Evolutionary conservation across 1,140 invertebrate genomes (phyloP).

Genomic region (Panagrolaimus sp.): DNA sequence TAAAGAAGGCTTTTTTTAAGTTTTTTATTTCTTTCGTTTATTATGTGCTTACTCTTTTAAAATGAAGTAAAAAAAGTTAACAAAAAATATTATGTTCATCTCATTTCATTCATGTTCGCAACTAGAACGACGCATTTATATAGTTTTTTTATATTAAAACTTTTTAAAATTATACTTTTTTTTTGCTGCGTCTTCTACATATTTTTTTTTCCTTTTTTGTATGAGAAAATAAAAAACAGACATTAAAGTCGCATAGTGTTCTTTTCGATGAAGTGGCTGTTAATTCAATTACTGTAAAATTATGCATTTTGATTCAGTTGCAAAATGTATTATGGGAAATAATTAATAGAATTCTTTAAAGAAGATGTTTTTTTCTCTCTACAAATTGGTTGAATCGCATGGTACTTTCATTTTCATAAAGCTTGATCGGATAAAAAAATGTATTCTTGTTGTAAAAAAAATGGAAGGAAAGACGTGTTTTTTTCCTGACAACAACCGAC

Average conservation of each 20-base stretch:
- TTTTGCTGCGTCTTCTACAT: neutral
- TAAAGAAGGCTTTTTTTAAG: neutral
- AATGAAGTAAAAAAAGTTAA: constrained; percentile 13
- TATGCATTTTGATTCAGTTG: too few relatives aligned
- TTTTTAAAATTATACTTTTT: too few relatives aligned
- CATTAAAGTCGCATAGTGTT: neutral
- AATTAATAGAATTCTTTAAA: too few relatives aligned
- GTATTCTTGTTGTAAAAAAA: neutral
- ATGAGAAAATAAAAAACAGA: constrained; percentile 15
- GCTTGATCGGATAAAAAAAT: constrained; percentile 1
- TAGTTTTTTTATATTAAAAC: neutral
- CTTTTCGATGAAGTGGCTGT: neutral
- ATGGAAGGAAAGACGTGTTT: constrained; percentile 10
- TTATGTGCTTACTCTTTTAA: constrained; percentile 2
- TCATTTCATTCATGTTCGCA: constrained; percentile 12
- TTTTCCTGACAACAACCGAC: neutral
- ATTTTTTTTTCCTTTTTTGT: constrained; percentile 1
- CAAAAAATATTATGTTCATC: neutral
- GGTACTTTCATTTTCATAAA: neutral
- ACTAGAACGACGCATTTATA: neutral
- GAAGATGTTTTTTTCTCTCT: too few relatives aligned
- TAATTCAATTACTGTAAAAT: neutral
- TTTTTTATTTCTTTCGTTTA: neutral
- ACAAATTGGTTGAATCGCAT: neutral
- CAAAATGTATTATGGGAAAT: neutral